Percentiles rank a stretch among this genome's conserved stretches.
phyloP scores from a whole-genome alignment of 1,140 invertebrate species.

The Adelges cooleyi region DNA sequence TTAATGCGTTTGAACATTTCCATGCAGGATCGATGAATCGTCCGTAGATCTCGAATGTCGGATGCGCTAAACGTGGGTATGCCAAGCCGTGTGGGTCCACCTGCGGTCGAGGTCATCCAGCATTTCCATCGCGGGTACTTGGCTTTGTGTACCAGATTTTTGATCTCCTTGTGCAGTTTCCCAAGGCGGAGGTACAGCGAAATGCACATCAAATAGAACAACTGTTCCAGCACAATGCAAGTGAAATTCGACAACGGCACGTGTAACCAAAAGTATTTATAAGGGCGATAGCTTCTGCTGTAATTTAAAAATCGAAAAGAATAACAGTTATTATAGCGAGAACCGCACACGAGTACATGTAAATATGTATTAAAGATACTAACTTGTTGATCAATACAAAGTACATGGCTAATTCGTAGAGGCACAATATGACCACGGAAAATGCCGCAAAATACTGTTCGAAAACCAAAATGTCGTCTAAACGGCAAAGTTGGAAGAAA shows the following conservation, averaged over 20 bases:
- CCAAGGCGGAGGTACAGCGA: background rate
- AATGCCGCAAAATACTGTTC: background rate
- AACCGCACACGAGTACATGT: background rate
- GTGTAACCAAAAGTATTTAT: background rate
- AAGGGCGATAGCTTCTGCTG: background rate
- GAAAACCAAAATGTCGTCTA: background rate
- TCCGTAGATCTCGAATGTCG: background rate
- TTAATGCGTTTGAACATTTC: conserved; percentile 15
- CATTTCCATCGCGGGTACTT: background rate
- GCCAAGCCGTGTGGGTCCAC: background rate
- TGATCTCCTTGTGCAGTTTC: background rate
- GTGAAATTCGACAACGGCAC: conserved; percentile 1
- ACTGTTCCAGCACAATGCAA: conserved; percentile 6
- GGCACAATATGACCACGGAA: background rate
- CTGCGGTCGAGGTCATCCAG: background rate
- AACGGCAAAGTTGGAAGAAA: background rate
- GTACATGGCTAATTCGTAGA: conserved; percentile 4
- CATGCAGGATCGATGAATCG: background rate
- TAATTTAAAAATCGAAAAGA: background rate
- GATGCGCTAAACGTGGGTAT: background rate
- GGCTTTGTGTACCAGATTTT: background rate
- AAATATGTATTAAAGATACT: background rate
- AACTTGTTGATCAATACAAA: background rate
- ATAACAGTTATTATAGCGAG: background rate
- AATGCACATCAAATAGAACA: conserved; percentile 14